These are phyloP conservation scores for Podarcis raffonei DNA, from an alignment of 2,113 vertebrate species.

Conservation along the genomic window DNA sequence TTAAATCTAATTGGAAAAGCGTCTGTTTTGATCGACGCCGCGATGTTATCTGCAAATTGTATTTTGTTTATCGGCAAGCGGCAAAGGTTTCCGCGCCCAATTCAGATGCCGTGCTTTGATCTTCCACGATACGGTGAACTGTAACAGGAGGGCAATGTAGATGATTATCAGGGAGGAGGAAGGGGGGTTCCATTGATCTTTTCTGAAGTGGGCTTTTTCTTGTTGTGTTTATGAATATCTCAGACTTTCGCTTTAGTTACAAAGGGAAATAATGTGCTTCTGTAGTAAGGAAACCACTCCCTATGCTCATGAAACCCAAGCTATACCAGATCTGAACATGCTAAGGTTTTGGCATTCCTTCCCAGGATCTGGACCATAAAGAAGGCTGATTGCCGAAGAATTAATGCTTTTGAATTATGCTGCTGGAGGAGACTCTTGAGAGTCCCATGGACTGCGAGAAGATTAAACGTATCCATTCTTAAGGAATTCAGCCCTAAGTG, in stretches of 20 bases:
- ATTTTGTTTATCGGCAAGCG: slow-evolving; percentile 68
- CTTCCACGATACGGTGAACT: slow-evolving; percentile 66
- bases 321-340: background rate
- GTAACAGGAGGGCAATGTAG: slow-evolving; percentile 63
- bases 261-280: background rate
- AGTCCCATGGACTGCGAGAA: too few relatives aligned
- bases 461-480: too few relatives aligned
- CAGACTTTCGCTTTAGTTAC: slow-evolving; percentile 1
- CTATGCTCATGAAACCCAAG: too few relatives aligned
- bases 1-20: slow-evolving; percentile 73
- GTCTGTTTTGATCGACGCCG: slow-evolving; percentile 63
- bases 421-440: too few relatives aligned
- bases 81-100: slow-evolving; percentile 52
- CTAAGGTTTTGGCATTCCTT: background rate
- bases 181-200: slow-evolving; percentile 66
- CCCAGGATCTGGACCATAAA: background rate
- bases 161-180: slow-evolving; percentile 56
- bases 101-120: slow-evolving; percentile 68
- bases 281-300: background rate
- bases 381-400: too few relatives aligned
- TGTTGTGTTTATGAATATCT: slow-evolving; percentile 60
- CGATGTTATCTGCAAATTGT: slow-evolving; percentile 73
- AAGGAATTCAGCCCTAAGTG: too few relatives aligned
- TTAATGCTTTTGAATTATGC: too few relatives aligned
- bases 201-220: slow-evolving; percentile 47